Conservation (phyloP, 53 echinoderm and acorn worm species). For the Actinopyga echinites region DNA sequence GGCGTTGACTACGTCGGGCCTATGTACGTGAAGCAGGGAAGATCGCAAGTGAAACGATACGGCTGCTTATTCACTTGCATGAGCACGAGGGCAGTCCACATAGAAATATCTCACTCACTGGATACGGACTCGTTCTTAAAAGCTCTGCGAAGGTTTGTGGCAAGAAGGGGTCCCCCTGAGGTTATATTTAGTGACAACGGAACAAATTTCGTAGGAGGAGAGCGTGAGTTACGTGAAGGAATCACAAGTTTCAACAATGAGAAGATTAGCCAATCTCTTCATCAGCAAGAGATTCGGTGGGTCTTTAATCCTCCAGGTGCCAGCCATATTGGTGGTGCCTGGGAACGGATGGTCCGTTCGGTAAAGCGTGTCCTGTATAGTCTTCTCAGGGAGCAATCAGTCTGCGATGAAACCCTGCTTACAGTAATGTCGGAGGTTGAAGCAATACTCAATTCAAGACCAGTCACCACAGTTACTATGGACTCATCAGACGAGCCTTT, state of each 20-base stretch:
- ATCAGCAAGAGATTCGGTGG: slow-evolving; percentile 53
- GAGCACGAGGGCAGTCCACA: slow-evolving; percentile 55
- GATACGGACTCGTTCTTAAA: slow-evolving; percentile 64
- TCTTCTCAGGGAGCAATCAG: slow-evolving; percentile 42
- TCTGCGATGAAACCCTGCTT: slow-evolving; percentile 44
- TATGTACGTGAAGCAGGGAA: slow-evolving; percentile 8
- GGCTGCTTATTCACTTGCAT: slow-evolving; percentile 63
- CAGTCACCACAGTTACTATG: slow-evolving; percentile 46
- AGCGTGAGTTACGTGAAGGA: slow-evolving; percentile 22
- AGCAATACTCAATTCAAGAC: slow-evolving; percentile 55
- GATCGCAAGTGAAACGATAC: slow-evolving; percentile 51
- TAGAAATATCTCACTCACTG: slow-evolving; percentile 60
- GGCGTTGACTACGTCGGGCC: too few species aligned
- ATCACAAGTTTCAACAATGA: slow-evolving; percentile 19
- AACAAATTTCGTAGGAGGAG: slow-evolving; percentile 59
- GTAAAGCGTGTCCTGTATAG: slow-evolving; percentile 37
- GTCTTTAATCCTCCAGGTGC: slow-evolving; percentile 64
- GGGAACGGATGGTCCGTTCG: slow-evolving; percentile 62
- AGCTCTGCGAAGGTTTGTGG: slow-evolving; percentile 56
- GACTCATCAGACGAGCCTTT: slow-evolving; percentile 55
- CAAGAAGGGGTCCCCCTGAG: slow-evolving; percentile 49
- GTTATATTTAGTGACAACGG: slow-evolving; percentile 61
- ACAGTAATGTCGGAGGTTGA: slow-evolving; percentile 63
- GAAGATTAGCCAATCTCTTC: slow-evolving; percentile 32
- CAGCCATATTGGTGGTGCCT: slow-evolving; percentile 60